Evolutionary conservation across 2,113 vertebrate species (phyloP).

Genomic region (Phrynocephalus versicolor): DNA sequence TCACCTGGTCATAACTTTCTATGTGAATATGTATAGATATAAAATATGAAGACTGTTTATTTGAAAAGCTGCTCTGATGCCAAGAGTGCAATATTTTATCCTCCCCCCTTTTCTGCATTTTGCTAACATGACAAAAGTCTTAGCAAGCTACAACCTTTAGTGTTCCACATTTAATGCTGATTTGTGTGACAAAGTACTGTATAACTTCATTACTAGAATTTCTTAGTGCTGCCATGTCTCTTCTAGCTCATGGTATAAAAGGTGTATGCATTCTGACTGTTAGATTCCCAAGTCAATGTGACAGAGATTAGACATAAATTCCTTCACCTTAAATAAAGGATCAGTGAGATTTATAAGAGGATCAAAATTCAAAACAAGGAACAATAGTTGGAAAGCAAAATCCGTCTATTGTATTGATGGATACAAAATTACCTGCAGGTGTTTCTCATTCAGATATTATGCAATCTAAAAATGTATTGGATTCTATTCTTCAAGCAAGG

Average conservation of each 20-base stretch:
- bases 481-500: conserved; percentile 16
- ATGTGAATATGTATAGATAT: too few species aligned
- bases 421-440: conserved; percentile 46
- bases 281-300: conserved; percentile 13
- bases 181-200: neutral
- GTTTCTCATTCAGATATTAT: conserved; percentile 38
- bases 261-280: neutral
- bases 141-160: neutral
- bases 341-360: conserved; percentile 31
- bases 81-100: too few species aligned
- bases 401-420: conserved; percentile 20
- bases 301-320: conserved; percentile 24
- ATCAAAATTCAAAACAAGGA: conserved; percentile 48
- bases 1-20: too few species aligned
- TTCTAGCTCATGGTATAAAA: neutral
- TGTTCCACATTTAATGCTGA: neutral
- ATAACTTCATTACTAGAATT: neutral
- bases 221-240: conserved; percentile 6
- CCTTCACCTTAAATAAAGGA: conserved; percentile 37
- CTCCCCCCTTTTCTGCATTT: too few species aligned
- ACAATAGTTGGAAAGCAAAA: conserved; percentile 24
- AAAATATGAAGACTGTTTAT: too few species aligned
- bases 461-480: conserved; percentile 26
- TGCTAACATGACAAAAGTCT: too few species aligned
- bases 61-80: too few species aligned